Percentiles rank a stretch among this genome's conserved stretches.
Evolutionary conservation across 2,113 vertebrate species (phyloP).

Genomic region (Notechis scutatus): DNA sequence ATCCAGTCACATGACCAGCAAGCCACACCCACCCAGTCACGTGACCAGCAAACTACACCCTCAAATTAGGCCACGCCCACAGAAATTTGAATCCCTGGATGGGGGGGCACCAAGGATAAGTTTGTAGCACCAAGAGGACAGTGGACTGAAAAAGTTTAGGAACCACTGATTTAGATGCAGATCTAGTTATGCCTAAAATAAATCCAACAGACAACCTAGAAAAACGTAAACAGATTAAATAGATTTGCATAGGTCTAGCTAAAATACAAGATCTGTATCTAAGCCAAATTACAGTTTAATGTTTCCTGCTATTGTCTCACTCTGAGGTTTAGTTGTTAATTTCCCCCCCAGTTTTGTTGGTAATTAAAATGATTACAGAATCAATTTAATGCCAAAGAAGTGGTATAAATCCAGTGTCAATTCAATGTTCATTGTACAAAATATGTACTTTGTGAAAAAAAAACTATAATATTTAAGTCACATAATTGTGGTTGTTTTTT

Average conservation of each 20-base stretch:
- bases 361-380: slow-evolving; percentile 22
- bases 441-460: slow-evolving; percentile 44
- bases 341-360: background rate
- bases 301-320: background rate
- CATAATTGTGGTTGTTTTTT: slow-evolving; percentile 48
- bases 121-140: no score
- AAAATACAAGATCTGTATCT: background rate
- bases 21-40: no score
- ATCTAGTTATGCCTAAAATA: background rate
- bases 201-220: background rate
- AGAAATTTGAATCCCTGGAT: no score
- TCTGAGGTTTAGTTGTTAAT: background rate
- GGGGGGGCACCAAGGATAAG: no score
- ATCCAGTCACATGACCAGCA: no score
- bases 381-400: background rate
- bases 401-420: slow-evolving; percentile 21
- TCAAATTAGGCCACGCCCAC: no score
- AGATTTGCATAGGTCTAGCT: background rate
- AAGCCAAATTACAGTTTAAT: background rate
- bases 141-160: no score
- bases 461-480: slow-evolving; percentile 60
- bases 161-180: background rate
- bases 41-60: no score
- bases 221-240: background rate
- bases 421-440: slow-evolving; percentile 29